These are phyloP conservation scores for Copsychus sechellarum DNA, from an alignment of 2,113 vertebrate genomes.

Conservation along the genomic window DNA sequence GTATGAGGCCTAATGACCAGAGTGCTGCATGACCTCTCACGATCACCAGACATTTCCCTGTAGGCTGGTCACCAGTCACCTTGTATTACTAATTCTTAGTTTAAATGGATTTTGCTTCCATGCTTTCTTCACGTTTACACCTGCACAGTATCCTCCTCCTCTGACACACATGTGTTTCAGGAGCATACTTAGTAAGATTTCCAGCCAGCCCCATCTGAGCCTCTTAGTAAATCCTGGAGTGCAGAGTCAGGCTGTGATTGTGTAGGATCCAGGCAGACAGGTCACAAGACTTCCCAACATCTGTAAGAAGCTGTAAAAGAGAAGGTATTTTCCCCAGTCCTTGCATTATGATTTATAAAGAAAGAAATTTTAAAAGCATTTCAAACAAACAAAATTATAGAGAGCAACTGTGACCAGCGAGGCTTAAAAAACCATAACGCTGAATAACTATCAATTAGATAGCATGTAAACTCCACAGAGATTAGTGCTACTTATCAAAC, in stretches of 20 bases:
- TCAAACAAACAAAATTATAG: background rate
- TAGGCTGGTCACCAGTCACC: background rate
- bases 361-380: background rate
- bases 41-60: background rate
- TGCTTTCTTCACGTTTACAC: background rate
- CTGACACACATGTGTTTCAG: background rate
- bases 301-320: background rate
- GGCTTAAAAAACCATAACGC: background rate
- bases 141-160: background rate
- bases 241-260: background rate
- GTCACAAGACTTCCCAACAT: background rate
- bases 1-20: background rate
- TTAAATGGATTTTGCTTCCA: slow-evolving; percentile 27
- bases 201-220: background rate
- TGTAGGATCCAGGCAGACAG: background rate
- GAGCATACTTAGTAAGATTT: background rate
- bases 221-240: background rate
- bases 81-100: background rate
- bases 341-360: background rate
- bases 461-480: background rate
- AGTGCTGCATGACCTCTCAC: background rate
- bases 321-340: background rate
- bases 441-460: background rate
- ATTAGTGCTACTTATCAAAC: background rate
- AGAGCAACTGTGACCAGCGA: background rate